Conservation (phyloP, 2,888 invertebrate genomes). For the Oligia strigilis region DNA sequence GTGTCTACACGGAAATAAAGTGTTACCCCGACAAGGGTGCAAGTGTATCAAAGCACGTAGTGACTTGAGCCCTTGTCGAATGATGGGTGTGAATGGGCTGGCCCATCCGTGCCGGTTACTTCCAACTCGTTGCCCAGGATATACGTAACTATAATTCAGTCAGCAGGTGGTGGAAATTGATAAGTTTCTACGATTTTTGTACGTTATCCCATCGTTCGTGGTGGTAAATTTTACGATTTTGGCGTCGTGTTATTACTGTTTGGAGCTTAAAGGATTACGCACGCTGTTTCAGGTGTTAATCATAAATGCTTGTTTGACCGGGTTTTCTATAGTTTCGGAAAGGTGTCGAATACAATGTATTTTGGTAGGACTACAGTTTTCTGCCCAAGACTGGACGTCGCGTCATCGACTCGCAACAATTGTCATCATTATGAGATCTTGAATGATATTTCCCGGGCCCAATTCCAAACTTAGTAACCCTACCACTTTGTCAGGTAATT, state of each 20-base stretch:
- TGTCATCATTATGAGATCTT: too few species aligned
- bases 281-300: constrained; percentile 1
- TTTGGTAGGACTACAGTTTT: not conserved
- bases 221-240: constrained; percentile 16
- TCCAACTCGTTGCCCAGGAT: constrained; percentile 60
- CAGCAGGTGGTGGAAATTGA: constrained; percentile 66
- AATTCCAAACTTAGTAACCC: not conserved
- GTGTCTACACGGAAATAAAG: constrained; percentile 34
- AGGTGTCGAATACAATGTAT: not conserved
- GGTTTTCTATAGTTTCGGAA: not conserved
- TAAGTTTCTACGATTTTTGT: constrained; percentile 58
- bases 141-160: constrained; percentile 58
- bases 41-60: constrained; percentile 45
- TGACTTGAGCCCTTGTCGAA: constrained; percentile 53
- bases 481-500: not conserved
- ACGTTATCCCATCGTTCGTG: not conserved
- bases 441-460: not conserved
- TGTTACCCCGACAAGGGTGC: constrained; percentile 24
- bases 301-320: not conserved
- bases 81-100: constrained; percentile 59
- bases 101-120: constrained; percentile 64
- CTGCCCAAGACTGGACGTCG: not conserved
- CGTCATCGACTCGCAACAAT: not conserved
- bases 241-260: not conserved
- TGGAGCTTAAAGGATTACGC: not conserved